These are phyloP conservation scores for Oreochromis niloticus DNA, from an alignment of 2,113 vertebrate genomes.

Conservation along the genomic window DNA sequence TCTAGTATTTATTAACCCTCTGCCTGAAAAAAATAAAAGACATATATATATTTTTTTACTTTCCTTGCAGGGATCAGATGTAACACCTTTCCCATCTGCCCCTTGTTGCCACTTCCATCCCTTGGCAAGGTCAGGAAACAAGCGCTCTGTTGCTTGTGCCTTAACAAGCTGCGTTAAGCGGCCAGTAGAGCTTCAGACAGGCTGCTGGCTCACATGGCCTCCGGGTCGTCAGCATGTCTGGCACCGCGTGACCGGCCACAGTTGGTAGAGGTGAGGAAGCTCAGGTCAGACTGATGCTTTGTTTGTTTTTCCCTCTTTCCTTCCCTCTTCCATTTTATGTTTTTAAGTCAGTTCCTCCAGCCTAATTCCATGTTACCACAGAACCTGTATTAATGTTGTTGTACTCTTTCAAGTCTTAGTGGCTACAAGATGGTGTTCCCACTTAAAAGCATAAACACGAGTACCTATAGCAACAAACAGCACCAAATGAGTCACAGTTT, in stretches of 20 bases:
- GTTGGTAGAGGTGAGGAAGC: slow-evolving; percentile 25
- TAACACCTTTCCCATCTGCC: slow-evolving; percentile 32
- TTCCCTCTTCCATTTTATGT: background rate
- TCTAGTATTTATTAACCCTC: background rate
- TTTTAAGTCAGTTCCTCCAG: background rate
- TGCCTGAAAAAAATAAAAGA: background rate
- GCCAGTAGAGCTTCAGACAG: slow-evolving; percentile 31
- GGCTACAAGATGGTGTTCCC: background rate
- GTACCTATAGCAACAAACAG: slow-evolving; percentile 38
- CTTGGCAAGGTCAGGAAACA: slow-evolving; percentile 50
- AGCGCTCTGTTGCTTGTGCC: background rate
- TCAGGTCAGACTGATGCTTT: slow-evolving; percentile 33
- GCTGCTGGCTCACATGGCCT: slow-evolving; percentile 8
- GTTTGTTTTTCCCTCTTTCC: slow-evolving; percentile 33
- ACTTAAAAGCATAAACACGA: slow-evolving; percentile 22
- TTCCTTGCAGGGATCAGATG: slow-evolving; percentile 14
- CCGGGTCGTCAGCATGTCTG: slow-evolving; percentile 52
- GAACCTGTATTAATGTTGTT: background rate
- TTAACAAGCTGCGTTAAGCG: slow-evolving; percentile 40
- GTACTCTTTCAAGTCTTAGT: background rate
- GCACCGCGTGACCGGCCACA: slow-evolving; percentile 11
- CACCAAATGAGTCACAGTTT: slow-evolving; percentile 49
- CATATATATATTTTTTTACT: background rate
- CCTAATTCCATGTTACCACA: background rate
- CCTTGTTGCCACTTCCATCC: background rate